Conservation (phyloP, 2,113 vertebrate species). For the Merops nubicus region DNA sequence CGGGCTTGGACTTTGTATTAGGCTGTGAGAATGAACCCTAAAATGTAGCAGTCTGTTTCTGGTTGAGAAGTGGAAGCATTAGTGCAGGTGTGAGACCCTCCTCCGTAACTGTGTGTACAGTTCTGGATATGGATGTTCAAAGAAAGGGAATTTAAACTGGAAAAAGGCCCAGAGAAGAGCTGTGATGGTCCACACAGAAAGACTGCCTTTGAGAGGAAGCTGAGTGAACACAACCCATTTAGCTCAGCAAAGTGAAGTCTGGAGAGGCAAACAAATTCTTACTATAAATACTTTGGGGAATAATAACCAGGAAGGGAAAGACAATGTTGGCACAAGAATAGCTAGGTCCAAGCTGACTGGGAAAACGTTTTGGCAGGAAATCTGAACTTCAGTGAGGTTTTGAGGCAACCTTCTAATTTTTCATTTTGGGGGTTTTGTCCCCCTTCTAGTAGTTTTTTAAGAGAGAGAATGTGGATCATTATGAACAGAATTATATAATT, state of each 20-base stretch:
- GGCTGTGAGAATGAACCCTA: not conserved
- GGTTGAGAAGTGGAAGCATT: not conserved
- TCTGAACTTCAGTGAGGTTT: not conserved
- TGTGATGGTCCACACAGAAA: not conserved
- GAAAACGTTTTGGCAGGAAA: slow-evolving; percentile 10
- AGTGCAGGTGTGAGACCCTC: not conserved
- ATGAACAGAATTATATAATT: not conserved
- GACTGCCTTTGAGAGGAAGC: not conserved
- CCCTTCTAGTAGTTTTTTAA: not conserved
- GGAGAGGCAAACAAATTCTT: not conserved
- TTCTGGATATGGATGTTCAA: not conserved
- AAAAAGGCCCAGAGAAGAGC: not conserved
- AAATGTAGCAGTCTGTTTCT: not conserved
- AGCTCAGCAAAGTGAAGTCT: not conserved
- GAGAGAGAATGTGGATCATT: not conserved
- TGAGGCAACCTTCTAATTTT: not conserved
- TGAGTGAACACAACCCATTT: not conserved
- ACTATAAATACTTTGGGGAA: slow-evolving; percentile 6
- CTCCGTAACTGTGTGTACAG: fast-evolving
- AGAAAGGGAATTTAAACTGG: not conserved
- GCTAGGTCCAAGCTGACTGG: not conserved
- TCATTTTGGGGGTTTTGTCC: not conserved
- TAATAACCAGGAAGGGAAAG: slow-evolving; percentile 27
- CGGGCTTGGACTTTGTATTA: not conserved
- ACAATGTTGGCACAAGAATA: slow-evolving; percentile 27